Conservation (phyloP, 2,113 vertebrate species). For the Thalassoma bifasciatum region DNA sequence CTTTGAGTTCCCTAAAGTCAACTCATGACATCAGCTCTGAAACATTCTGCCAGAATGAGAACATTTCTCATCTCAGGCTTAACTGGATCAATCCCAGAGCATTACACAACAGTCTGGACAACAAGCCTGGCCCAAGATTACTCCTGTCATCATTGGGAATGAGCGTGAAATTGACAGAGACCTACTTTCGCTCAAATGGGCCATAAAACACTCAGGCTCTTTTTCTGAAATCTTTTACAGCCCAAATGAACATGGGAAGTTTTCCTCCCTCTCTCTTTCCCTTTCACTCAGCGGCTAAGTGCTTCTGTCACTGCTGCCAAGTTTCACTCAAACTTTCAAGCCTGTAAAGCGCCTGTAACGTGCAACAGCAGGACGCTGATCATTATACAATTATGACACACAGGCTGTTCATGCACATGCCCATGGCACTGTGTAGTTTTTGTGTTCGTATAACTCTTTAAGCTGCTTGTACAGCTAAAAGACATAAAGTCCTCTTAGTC, state of each 20-base stretch:
- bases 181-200: conserved; percentile 51
- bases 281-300: conserved; percentile 32
- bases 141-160: conserved; percentile 40
- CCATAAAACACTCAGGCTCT: conserved; percentile 23
- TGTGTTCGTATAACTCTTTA: conserved; percentile 33
- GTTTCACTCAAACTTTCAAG: conserved; percentile 18
- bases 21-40: conserved; percentile 42
- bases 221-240: conserved; percentile 29
- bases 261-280: conserved; percentile 22
- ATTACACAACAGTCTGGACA: conserved; percentile 49
- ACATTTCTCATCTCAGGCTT: conserved; percentile 49
- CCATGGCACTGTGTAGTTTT: neutral
- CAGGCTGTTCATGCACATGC: conserved; percentile 6
- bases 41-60: conserved; percentile 34
- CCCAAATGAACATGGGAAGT: conserved; percentile 16
- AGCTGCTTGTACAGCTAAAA: neutral
- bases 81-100: conserved; percentile 45
- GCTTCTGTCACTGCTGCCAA: conserved; percentile 38
- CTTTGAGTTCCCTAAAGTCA: conserved; percentile 26
- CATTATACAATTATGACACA: conserved; percentile 46
- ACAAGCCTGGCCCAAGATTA: conserved; percentile 30
- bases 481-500: conserved; percentile 7
- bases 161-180: conserved; percentile 53
- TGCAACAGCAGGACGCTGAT: conserved; percentile 30
- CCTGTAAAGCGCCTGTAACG: conserved; percentile 38